Evolutionary conservation across 53 echinoderm and acorn worm genomes (phyloP), one percentile per base, ranked within the genome.

Genomic region (Echinarachnius parma): DNA sequence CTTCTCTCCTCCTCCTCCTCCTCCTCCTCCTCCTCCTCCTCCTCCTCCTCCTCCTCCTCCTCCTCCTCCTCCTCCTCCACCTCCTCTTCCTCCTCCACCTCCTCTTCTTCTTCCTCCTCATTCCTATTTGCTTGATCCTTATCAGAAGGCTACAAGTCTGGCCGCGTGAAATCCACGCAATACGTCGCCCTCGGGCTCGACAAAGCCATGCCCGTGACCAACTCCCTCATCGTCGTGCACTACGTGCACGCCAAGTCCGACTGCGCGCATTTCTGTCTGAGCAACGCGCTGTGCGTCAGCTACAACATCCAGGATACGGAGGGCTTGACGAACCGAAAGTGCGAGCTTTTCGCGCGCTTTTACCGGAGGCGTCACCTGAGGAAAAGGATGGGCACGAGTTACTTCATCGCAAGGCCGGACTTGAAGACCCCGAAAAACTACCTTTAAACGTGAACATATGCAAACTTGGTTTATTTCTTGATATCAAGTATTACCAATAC

Each of bases 131-230:
- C n/a, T n/a, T n/a, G n/a, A n/a, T n/a, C n/a, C 19, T 14, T 4
- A 25, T 25, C 70, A 69, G 70, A 69, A 21, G 13, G 31, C 21
- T 69, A 69, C 37, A 31, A 54, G 20, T 66, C 48, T 39, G 42
- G 42, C 7, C 7, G 13, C 13, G 13, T 13, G 7, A 7, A 13
- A 13, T 50, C 70, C 23, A 35, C 70, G 11, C 34, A 53, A 7
- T 69, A 53, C 53, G 30, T 69, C 23, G 70, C 70, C 34, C 20
- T 69, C 21, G 70, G 70, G 21, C 53, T 69, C 23, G 70, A 69
- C 70, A 69, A 53, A 24, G 54, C 54, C 53, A 53, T 69, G 34
- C 70, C 70, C 35, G 31, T 53, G 1, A 34, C 21, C 31, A 69
- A 69, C 34, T 53, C 53, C 33, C 53, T 23, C 21, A 53, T 69